Evolutionary conservation across 2,797 vertebrate species (phyloP).

Genomic region (Neostethus bicornis): DNA sequence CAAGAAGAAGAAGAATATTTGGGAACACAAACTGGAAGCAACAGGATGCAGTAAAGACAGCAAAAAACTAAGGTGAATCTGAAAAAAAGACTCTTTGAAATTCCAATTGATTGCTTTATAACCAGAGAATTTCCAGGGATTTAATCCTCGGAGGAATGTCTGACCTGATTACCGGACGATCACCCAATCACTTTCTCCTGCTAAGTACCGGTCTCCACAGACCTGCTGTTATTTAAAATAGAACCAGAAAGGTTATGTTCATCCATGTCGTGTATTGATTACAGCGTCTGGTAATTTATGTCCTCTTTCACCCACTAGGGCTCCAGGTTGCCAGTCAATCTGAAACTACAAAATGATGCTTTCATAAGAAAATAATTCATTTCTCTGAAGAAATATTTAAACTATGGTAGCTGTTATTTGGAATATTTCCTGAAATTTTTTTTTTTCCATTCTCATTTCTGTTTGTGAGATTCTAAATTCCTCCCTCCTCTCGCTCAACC

Average conservation of each 20-base stretch:
- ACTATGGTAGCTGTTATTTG: no score
- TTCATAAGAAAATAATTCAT: not conserved
- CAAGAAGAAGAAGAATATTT: no score
- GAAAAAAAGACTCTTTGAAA: slow-evolving; percentile 40
- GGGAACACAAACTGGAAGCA: slow-evolving; percentile 9
- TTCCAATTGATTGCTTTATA: slow-evolving; percentile 66
- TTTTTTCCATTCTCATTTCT: no score
- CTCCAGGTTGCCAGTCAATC: not conserved
- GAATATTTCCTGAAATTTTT: not conserved
- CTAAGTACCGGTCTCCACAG: slow-evolving; percentile 40
- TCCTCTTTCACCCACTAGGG: not conserved
- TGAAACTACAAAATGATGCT: not conserved
- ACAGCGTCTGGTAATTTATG: slow-evolving; percentile 2
- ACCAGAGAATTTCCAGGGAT: slow-evolving; percentile 57
- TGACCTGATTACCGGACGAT: slow-evolving; percentile 46
- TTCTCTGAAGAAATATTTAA: no score
- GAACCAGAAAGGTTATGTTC: slow-evolving; percentile 6
- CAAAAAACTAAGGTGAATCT: slow-evolving; percentile 44
- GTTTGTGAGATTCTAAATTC: no score
- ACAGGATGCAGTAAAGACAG: slow-evolving; percentile 34
- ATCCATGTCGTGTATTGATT: slow-evolving; percentile 9
- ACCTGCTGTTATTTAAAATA: slow-evolving; percentile 22
- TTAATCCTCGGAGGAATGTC: slow-evolving; percentile 35
- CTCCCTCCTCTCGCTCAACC: no score
- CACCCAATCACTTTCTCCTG: slow-evolving; percentile 34